phyloP scores from a whole-genome alignment of 2,888 invertebrate genomes.

The Tachina lurida region DNA sequence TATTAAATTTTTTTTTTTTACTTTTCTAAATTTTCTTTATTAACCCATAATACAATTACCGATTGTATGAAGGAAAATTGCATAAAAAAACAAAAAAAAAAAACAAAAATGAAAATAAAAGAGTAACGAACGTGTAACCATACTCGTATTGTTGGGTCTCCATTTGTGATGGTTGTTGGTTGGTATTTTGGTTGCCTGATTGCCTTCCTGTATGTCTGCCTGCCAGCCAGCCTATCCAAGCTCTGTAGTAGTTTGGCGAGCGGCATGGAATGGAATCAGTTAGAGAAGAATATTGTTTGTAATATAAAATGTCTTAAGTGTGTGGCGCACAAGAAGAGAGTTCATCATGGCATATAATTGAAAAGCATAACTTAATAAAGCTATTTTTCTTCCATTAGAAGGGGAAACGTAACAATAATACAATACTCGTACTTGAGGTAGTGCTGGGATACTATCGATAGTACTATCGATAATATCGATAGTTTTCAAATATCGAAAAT shows the following conservation, averaged over 20 bases:
- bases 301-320: slow-evolving; percentile 58
- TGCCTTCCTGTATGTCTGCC: background rate
- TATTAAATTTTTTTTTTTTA: slow-evolving; percentile 27
- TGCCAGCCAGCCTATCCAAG: background rate
- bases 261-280: slow-evolving; percentile 25
- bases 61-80: slow-evolving; percentile 21
- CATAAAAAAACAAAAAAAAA: slow-evolving; percentile 1
- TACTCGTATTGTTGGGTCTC: slow-evolving; percentile 40
- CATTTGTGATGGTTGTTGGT: slow-evolving; percentile 38
- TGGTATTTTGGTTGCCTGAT: slow-evolving; percentile 41
- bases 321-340: slow-evolving; percentile 62
- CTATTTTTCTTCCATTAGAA: slow-evolving; percentile 61
- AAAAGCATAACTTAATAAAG: slow-evolving; percentile 71
- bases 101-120: slow-evolving; percentile 11
- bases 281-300: slow-evolving; percentile 35
- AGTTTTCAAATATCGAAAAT: too few relatives aligned
- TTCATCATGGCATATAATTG: slow-evolving; percentile 67
- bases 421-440: slow-evolving; percentile 39
- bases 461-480: too few relatives aligned
- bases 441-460: too few relatives aligned
- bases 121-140: slow-evolving; percentile 36
- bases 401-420: slow-evolving; percentile 53
- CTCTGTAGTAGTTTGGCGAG: slow-evolving; percentile 3
- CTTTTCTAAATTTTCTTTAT: slow-evolving; percentile 28
- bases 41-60: slow-evolving; percentile 56